Evolutionary conservation across 2,888 invertebrate genomes (phyloP), one percentile per base, ranked within the genome.

Genomic region (Encarsia formosa): DNA sequence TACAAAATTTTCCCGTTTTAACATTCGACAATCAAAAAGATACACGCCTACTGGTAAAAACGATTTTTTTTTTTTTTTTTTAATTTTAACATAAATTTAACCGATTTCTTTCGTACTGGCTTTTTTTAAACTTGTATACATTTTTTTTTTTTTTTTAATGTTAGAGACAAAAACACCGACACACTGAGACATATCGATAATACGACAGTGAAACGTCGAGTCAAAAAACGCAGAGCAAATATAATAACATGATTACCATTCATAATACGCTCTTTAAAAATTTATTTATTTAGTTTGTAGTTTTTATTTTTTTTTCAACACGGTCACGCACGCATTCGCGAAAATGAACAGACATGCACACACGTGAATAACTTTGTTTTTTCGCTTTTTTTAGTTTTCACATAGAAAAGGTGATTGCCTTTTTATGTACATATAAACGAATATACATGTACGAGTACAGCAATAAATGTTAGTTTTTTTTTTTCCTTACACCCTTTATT

Each of bases 81-180:
- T n/a, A n/a, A n/a, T n/a, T 31, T n/a, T 31, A 15, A 15, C 34
- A 15, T 18, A 34, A 13, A 35, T 26, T 37, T 38, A 32, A 16
- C 22, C 16, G 20, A 22, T 43, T 22, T 26, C 16, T 8, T 18
- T 3, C 2, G 20, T 48, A 22, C 3, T 23, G 15, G 15, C 9
- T 24, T 39, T 20, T 22, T 15, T 34, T 2, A 34, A 3, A 34
- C 4, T n/a, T 34, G 38, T 43, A 19, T 31, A 19, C 32, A 22
- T 50, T 26, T 32, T 19, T 23, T 34, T n/a, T 13, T 52, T 37
- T 32, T 43, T 26, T 35, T 31, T 4, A 46, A 20, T 26, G 29
- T 38, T 34, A 35, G 47, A 51, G 56, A 54, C 40, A 61, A 62
- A 61, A 52, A 65, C 63, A 64, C 61, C 60, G 63, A 64, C 61